These are phyloP conservation scores for Limnephilus lunatus DNA, from an alignment of 2,888 invertebrate genomes.

Conservation along the genomic window DNA sequence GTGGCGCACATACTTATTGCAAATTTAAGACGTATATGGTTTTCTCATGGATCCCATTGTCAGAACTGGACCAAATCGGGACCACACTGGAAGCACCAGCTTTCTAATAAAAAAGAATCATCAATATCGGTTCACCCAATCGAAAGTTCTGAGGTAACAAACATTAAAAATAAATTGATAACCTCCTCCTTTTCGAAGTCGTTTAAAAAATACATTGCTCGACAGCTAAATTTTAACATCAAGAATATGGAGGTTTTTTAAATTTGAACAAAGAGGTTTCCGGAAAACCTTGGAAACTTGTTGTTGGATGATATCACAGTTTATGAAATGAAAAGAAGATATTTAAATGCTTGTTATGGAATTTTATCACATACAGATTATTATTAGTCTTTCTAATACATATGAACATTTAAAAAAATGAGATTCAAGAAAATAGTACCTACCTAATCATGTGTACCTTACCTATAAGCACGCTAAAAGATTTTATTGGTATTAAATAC, in stretches of 20 bases:
- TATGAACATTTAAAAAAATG: not conserved
- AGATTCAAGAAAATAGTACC: not conserved
- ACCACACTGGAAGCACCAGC: too few species aligned
- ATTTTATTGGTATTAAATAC: not conserved
- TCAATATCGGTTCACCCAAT: too few species aligned
- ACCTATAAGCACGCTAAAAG: not conserved
- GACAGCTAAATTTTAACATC: not conserved
- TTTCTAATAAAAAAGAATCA: too few species aligned
- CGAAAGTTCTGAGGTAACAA: too few species aligned
- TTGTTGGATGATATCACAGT: not conserved
- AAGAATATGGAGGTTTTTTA: not conserved
- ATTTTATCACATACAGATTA: not conserved
- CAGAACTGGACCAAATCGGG: too few species aligned
- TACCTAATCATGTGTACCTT: not conserved
- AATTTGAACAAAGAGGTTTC: not conserved
- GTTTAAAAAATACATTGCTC: not conserved
- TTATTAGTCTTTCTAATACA: not conserved
- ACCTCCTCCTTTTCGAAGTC: too few species aligned
- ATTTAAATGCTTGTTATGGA: not conserved
- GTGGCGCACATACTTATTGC: too few species aligned
- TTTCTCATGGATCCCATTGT: too few species aligned
- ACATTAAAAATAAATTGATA: too few species aligned
- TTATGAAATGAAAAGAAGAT: not conserved
- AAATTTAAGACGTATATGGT: too few species aligned
- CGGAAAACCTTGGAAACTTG: not conserved